Evolutionary conservation across 2,888 invertebrate genomes (phyloP).

Genomic region (Tipula unca): DNA sequence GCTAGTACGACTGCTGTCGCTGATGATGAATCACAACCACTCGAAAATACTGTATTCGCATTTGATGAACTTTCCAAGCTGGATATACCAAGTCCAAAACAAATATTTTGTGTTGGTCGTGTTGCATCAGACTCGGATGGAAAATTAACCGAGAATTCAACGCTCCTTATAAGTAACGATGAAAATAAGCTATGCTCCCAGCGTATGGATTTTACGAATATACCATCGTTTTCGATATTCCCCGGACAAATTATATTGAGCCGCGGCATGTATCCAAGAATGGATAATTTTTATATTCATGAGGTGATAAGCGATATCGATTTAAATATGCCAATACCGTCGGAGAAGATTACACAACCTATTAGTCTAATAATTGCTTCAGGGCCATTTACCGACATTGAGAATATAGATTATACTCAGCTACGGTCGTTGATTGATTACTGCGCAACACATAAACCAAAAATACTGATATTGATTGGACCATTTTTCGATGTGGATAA

Average conservation of each 20-base stretch:
- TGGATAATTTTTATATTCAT: constrained; percentile 56
- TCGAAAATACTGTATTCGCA: background rate
- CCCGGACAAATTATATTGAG: constrained; percentile 52
- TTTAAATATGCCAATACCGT: constrained; percentile 39
- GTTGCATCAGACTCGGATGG: constrained; percentile 68
- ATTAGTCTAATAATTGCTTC: constrained; percentile 64
- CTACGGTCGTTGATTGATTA: constrained; percentile 65
- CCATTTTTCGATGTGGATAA: constrained; percentile 74
- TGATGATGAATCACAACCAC: background rate
- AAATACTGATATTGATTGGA: constrained; percentile 73
- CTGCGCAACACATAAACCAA: constrained; percentile 59
- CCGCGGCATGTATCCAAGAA: constrained; percentile 62
- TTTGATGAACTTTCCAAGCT: constrained; percentile 35
- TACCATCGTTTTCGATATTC: constrained; percentile 38
- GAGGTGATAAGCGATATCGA: constrained; percentile 53
- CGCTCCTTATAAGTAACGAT: constrained; percentile 57
- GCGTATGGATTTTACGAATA: constrained; percentile 44
- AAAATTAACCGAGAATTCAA: constrained; percentile 59
- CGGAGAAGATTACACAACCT: constrained; percentile 45
- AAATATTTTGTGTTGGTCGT: constrained; percentile 53
- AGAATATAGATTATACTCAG: constrained; percentile 72
- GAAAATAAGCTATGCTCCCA: constrained; percentile 47
- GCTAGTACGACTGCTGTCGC: background rate
- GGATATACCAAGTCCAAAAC: constrained; percentile 34
- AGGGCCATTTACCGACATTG: constrained; percentile 75